A percentile compares a stretch with the other conserved stretches of the same genome.
Conservation (phyloP, 2,797 vertebrate genomes). For the Sebastes glaucus region DNA sequence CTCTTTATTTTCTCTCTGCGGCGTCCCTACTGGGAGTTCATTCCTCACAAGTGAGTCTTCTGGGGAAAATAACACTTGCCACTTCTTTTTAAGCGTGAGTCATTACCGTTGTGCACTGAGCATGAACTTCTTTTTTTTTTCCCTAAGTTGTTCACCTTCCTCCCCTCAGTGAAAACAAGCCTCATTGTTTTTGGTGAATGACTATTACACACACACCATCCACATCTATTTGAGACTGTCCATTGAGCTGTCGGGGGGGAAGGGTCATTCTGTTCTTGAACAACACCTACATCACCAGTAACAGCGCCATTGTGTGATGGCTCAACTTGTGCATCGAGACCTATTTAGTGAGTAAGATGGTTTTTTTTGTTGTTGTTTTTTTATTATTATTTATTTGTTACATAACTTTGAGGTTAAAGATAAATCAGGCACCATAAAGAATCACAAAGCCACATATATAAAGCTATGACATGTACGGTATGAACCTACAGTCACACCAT, state of each 20-base stretch:
- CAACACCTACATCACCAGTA: background rate
- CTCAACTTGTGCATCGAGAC: background rate
- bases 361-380: background rate
- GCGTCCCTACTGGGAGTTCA: background rate
- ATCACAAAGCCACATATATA: background rate
- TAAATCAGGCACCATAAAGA: background rate
- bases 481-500: no score
- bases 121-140: background rate
- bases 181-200: slow-evolving; percentile 22
- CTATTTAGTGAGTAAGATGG: background rate
- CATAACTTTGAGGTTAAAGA: background rate
- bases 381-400: background rate
- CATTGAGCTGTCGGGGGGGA: slow-evolving; percentile 5
- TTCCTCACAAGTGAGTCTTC: slow-evolving; percentile 21
- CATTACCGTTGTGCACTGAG: slow-evolving; percentile 10
- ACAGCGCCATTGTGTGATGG: background rate
- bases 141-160: slow-evolving; percentile 6
- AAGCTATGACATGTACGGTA: background rate
- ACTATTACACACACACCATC: background rate
- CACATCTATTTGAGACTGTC: background rate
- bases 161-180: background rate
- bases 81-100: slow-evolving; percentile 10
- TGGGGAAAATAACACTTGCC: background rate
- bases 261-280: background rate
- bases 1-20: background rate